A percentile compares a stretch with the other conserved stretches of the same genome.
These are phyloP conservation scores for Tupaia chinensis DNA, from an alignment of 2,113 vertebrate species.

Conservation along the genomic window DNA sequence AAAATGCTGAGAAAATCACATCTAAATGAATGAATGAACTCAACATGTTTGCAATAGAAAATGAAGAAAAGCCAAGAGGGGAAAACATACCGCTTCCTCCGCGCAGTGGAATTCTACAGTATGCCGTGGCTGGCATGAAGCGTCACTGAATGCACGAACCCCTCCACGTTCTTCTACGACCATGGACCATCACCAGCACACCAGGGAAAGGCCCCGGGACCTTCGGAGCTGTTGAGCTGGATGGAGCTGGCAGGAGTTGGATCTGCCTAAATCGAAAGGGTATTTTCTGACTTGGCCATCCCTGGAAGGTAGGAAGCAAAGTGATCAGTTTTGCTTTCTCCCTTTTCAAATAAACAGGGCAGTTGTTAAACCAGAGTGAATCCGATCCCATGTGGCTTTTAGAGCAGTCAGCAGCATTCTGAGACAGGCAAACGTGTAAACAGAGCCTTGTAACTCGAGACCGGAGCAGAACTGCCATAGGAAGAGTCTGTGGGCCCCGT, in stretches of 20 bases:
- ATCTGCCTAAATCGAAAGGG: background rate
- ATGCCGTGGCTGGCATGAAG: background rate
- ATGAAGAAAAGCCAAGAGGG: background rate
- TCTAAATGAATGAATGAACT: slow-evolving; percentile 59
- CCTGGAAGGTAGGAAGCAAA: slow-evolving; percentile 46
- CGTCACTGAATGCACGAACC: background rate
- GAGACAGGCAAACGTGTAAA: slow-evolving; percentile 85
- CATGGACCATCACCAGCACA: background rate
- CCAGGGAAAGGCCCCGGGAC: background rate
- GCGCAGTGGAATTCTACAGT: background rate
- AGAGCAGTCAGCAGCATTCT: slow-evolving; percentile 82
- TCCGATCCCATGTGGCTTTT: slow-evolving; percentile 70
- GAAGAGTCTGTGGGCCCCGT: slow-evolving; percentile 75
- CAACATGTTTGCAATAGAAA: slow-evolving; percentile 53
- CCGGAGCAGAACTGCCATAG: slow-evolving; percentile 69
- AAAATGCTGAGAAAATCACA: slow-evolving; percentile 69
- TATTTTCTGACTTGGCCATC: background rate
- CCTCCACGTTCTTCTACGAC: background rate
- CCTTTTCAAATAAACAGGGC: slow-evolving; percentile 80
- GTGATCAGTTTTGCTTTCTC: slow-evolving; percentile 62
- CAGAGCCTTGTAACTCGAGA: slow-evolving; percentile 81
- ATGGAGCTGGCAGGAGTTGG: background rate
- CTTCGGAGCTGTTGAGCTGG: background rate
- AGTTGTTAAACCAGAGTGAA: slow-evolving; percentile 78
- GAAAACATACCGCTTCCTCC: background rate